Conservation (phyloP, 2,797 vertebrate genomes). For the Rhinatrema bivittatum region DNA sequence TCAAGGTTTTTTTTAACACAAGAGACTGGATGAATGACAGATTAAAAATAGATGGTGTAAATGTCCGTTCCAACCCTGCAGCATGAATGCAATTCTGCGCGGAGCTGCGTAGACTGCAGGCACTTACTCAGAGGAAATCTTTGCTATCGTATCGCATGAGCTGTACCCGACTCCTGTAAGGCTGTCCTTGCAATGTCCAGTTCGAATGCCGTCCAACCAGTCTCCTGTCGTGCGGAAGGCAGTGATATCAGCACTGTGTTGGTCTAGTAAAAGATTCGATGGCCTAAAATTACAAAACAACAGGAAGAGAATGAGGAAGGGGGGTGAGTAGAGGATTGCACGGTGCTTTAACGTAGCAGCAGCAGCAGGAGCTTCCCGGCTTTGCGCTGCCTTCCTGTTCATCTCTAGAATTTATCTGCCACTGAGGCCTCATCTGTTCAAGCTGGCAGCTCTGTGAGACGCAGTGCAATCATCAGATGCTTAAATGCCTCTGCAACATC, state of each 20-base stretch:
- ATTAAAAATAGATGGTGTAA: too few relatives aligned
- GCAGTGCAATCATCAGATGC: neutral
- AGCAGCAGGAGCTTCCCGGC: slow-evolving; percentile 7
- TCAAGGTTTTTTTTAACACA: too few relatives aligned
- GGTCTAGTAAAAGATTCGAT: slow-evolving; percentile 87
- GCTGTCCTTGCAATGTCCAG: slow-evolving; percentile 87
- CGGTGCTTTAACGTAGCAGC: neutral
- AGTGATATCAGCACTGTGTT: slow-evolving; percentile 79
- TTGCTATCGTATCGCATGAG: slow-evolving; percentile 92
- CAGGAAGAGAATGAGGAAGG: neutral
- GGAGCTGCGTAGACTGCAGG: too few relatives aligned
- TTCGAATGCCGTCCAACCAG: slow-evolving; percentile 88
- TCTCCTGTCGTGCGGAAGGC: slow-evolving; percentile 74
- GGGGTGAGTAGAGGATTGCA: neutral
- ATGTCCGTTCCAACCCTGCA: too few relatives aligned
- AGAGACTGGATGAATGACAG: too few relatives aligned
- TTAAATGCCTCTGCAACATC: neutral
- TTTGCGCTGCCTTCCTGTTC: neutral
- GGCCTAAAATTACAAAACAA: slow-evolving; percentile 60
- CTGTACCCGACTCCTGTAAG: slow-evolving; percentile 94
- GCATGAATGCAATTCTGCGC: too few relatives aligned
- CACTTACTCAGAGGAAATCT: slow-evolving; percentile 95
- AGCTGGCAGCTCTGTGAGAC: slow-evolving; percentile 6
- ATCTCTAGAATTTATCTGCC: slow-evolving; percentile 8
- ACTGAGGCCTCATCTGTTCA: slow-evolving; percentile 15